A percentile compares a stretch with the other conserved stretches of the same genome.
Conservation (phyloP, 2,797 vertebrate species). For the Graptemys geographica region DNA sequence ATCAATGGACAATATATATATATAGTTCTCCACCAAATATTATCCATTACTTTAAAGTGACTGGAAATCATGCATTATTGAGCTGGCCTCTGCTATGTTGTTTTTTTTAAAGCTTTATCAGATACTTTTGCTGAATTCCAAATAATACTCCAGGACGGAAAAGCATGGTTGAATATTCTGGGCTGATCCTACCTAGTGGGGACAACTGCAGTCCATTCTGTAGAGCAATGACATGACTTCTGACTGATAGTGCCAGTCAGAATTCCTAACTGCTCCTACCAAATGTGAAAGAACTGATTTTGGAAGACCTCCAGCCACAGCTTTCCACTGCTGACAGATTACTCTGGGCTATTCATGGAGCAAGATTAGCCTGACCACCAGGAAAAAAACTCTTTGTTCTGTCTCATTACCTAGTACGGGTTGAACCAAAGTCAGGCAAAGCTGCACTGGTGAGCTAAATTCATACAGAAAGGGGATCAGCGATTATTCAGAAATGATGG, state of each 20-base stretch:
- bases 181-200: constrained; percentile 65
- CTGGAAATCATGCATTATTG: constrained; percentile 68
- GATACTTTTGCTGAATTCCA: constrained; percentile 56
- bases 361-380: constrained; percentile 80
- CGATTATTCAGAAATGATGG: constrained; percentile 56
- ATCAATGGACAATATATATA: constrained; percentile 82
- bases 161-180: constrained; percentile 20
- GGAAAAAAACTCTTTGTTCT: constrained; percentile 79
- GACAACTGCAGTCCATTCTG: constrained; percentile 46
- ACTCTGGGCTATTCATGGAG: constrained; percentile 78
- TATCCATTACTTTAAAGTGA: constrained; percentile 72
- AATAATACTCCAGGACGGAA: constrained; percentile 14
- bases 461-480: constrained; percentile 64
- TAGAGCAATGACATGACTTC: constrained; percentile 62
- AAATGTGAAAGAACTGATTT: constrained; percentile 74
- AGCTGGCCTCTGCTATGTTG: constrained; percentile 54
- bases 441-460: constrained; percentile 67
- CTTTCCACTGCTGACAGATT: constrained; percentile 79
- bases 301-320: constrained; percentile 82
- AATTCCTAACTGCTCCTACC: constrained; percentile 80
- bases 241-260: constrained; percentile 78
- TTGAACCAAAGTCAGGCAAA: constrained; percentile 69
- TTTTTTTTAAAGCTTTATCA: constrained; percentile 52
- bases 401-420: constrained; percentile 71
- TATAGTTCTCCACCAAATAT: constrained; percentile 69